Evolutionary conservation across 2,797 vertebrate genomes (phyloP).

Genomic region (Melanotaenia pygmaea): DNA sequence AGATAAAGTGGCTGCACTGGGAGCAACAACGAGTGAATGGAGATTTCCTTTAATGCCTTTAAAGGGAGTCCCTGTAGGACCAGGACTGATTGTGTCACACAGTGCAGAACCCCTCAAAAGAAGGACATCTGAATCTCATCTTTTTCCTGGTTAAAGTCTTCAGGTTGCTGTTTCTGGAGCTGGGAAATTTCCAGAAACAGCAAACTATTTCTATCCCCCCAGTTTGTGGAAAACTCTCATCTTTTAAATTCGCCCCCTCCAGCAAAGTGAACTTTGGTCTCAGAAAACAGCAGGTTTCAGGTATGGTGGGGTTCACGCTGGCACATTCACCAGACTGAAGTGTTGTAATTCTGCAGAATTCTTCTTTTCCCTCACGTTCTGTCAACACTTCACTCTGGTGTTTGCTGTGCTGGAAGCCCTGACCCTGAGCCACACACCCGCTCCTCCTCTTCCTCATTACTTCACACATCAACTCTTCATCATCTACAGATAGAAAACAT

Average conservation of each 20-base stretch:
- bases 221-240: slow-evolving; percentile 11
- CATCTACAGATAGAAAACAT: too few relatives aligned
- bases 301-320: slow-evolving; percentile 50
- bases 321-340: slow-evolving; percentile 43
- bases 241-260: slow-evolving; percentile 40
- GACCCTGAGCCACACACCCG: neutral
- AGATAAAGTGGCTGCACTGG: slow-evolving; percentile 85
- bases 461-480: too few relatives aligned
- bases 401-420: slow-evolving; percentile 27
- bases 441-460: slow-evolving; percentile 11
- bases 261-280: slow-evolving; percentile 92
- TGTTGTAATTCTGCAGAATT: slow-evolving; percentile 38
- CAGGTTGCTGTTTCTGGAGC: slow-evolving; percentile 41
- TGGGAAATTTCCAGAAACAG: slow-evolving; percentile 32
- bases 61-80: slow-evolving; percentile 80
- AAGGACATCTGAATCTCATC: slow-evolving; percentile 56
- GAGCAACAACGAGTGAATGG: slow-evolving; percentile 69
- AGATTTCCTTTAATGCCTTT: slow-evolving; percentile 84
- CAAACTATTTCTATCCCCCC: slow-evolving; percentile 35
- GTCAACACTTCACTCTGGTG: slow-evolving; percentile 33
- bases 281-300: slow-evolving; percentile 79
- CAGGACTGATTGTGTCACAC: slow-evolving; percentile 85
- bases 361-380: neutral
- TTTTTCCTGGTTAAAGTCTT: slow-evolving; percentile 22
- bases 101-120: slow-evolving; percentile 92